phyloP scores from a whole-genome alignment of 1,140 invertebrate species.

The Adelges cooleyi region DNA sequence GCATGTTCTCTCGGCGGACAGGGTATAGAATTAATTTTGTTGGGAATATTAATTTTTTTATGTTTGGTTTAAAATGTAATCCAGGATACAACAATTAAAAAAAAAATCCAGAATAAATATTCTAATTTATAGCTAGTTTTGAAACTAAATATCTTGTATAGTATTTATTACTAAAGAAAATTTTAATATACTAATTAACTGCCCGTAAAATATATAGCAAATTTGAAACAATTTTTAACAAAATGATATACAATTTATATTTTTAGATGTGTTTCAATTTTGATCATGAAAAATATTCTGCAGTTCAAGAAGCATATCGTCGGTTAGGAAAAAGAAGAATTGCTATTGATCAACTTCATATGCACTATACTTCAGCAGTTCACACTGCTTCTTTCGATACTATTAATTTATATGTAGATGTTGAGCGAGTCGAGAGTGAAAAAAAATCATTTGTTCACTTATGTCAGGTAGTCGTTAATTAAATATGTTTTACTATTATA shows the following conservation, averaged over 20 bases:
- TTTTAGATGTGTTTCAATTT: slow-evolving; percentile 56
- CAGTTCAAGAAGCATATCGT: slow-evolving; percentile 74
- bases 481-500: neutral
- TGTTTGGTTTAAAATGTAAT: too few species aligned
- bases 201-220: too few species aligned
- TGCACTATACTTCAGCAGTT: slow-evolving; percentile 89
- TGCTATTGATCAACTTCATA: slow-evolving; percentile 86
- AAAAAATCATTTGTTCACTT: slow-evolving; percentile 68
- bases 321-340: slow-evolving; percentile 75
- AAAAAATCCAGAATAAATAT: too few species aligned
- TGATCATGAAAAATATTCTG: slow-evolving; percentile 56
- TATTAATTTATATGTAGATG: slow-evolving; percentile 57
- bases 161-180: too few species aligned
- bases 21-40: too few species aligned
- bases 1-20: too few species aligned
- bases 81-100: too few species aligned
- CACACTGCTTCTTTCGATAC: slow-evolving; percentile 75
- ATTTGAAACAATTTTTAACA: neutral
- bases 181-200: too few species aligned
- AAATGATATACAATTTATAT: slow-evolving; percentile 22
- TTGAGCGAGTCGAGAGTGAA: slow-evolving; percentile 47
- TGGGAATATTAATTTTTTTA: too few species aligned
- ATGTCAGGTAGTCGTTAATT: slow-evolving; percentile 45
- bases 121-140: too few species aligned
- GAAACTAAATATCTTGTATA: too few species aligned